Evolutionary conservation across 2,797 vertebrate species (phyloP).

Genomic region (Melanotaenia boesemani): DNA sequence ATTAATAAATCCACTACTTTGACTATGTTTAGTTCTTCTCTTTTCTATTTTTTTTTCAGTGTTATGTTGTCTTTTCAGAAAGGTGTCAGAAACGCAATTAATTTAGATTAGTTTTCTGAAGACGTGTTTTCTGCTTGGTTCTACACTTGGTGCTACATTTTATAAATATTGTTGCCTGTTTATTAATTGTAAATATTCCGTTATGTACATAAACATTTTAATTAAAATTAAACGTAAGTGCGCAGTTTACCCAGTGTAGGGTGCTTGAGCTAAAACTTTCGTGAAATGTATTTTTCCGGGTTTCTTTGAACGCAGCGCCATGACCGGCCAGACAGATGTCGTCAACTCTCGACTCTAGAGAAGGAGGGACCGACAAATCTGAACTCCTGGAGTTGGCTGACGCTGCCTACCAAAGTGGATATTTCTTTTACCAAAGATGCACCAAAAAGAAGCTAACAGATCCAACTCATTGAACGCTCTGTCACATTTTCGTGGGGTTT

Average conservation of each 20-base stretch:
- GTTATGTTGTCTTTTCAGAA: not conserved
- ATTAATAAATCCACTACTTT: too few species aligned
- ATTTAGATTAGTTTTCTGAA: not conserved
- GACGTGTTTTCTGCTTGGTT: not conserved
- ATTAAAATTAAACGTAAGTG: not conserved
- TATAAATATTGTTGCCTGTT: not conserved
- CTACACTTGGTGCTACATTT: not conserved
- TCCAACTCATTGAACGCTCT: slow-evolving; percentile 8
- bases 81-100: not conserved
- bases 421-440: slow-evolving; percentile 49
- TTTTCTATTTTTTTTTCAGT: too few species aligned
- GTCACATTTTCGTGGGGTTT: not conserved
- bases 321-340: slow-evolving; percentile 69
- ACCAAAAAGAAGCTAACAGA: not conserved
- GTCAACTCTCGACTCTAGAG: slow-evolving; percentile 56
- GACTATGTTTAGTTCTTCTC: not conserved
- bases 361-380: slow-evolving; percentile 65
- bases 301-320: slow-evolving; percentile 42
- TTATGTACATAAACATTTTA: not conserved
- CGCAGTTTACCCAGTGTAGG: not conserved
- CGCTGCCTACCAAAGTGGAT: slow-evolving; percentile 38
- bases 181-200: not conserved
- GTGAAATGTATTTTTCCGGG: not conserved
- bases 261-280: fast-evolving
- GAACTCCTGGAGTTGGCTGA: slow-evolving; percentile 64